Conservation (phyloP, 2,797 vertebrate species). For the Antrozous pallidus region DNA sequence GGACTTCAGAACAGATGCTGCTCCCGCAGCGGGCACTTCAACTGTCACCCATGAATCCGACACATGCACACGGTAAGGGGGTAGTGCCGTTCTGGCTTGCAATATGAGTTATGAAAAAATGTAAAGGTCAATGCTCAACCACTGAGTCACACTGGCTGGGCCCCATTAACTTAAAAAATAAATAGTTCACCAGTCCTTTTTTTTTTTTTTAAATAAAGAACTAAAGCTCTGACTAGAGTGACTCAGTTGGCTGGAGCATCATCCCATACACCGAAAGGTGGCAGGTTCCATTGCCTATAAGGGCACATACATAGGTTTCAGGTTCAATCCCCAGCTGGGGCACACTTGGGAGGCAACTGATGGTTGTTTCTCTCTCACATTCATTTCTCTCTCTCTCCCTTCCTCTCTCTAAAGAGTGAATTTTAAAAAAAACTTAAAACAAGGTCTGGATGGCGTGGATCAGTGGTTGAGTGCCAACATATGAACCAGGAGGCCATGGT, state of each 20-base stretch:
- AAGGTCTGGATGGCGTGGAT: background rate
- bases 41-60: background rate
- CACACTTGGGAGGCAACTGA: background rate
- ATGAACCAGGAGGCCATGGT: no score
- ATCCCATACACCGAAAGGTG: background rate
- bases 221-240: background rate
- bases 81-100: background rate
- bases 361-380: background rate
- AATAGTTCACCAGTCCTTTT: background rate
- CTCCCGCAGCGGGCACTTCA: background rate
- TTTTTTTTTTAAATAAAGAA: background rate
- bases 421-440: background rate
- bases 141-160: no score
- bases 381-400: background rate
- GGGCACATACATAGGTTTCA: background rate
- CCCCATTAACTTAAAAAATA: background rate
- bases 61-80: background rate
- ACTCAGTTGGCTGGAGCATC: background rate
- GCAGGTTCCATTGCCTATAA: no score
- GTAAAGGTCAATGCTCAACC: background rate
- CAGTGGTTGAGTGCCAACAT: no score
- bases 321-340: background rate
- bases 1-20: background rate
- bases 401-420: background rate
- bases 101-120: background rate